Conservation (phyloP, 2,888 invertebrate genomes). For the Pyrochroa serraticornis region DNA sequence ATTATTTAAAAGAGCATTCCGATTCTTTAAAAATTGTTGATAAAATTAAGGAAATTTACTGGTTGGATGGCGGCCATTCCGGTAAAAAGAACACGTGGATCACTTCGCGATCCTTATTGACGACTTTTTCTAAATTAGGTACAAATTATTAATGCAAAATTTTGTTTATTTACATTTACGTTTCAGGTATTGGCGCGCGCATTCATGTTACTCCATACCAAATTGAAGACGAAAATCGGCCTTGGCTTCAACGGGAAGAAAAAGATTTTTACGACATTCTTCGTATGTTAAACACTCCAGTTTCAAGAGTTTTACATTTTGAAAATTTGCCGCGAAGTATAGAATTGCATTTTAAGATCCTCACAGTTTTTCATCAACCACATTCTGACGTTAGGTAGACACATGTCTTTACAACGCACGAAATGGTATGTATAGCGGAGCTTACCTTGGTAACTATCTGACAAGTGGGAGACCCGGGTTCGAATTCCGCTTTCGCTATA, state of each 20-base stretch:
- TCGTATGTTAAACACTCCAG: neutral
- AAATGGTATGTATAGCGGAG: too few relatives aligned
- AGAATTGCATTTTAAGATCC: conserved; percentile 70
- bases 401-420: too few relatives aligned
- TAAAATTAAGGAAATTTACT: conserved; percentile 78
- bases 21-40: conserved; percentile 62
- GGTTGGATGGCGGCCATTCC: conserved; percentile 92
- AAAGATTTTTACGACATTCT: conserved; percentile 74
- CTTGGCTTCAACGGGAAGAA: conserved; percentile 87
- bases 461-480: too few relatives aligned
- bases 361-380: conserved; percentile 3
- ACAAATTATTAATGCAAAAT: neutral
- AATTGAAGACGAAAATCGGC: conserved; percentile 76
- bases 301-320: conserved; percentile 70
- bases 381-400: too few relatives aligned
- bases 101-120: conserved; percentile 74
- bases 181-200: conserved; percentile 70
- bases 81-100: conserved; percentile 90
- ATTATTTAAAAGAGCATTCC: conserved; percentile 69
- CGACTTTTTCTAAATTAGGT: conserved; percentile 74
- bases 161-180: neutral
- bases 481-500: too few relatives aligned
- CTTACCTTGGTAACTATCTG: too few relatives aligned
- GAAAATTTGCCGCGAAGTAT: conserved; percentile 63
- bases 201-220: conserved; percentile 93